Evolutionary conservation across 1,140 invertebrate species (phyloP).

Genomic region (Pogonus chalceus): DNA sequence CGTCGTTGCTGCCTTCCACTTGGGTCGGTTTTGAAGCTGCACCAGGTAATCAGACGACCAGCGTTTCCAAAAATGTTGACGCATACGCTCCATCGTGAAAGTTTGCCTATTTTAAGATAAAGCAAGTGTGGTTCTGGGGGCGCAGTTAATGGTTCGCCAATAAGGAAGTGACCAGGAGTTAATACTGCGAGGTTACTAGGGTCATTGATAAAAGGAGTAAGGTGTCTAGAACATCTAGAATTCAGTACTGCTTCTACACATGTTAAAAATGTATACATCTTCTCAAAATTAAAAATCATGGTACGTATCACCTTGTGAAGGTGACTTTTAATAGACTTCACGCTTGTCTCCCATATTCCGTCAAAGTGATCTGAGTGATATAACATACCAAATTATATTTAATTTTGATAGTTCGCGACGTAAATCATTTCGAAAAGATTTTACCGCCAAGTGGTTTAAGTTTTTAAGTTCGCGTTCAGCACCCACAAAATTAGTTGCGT

Average conservation of each 20-base stretch:
- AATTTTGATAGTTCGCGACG: not conserved
- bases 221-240: too few species aligned
- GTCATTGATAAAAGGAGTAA: too few species aligned
- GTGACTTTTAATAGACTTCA: not conserved
- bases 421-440: not conserved
- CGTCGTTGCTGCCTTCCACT: constrained; percentile 16
- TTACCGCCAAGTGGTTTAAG: not conserved
- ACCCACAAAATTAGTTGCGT: constrained; percentile 24
- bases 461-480: constrained; percentile 10
- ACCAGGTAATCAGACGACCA: constrained; percentile 14
- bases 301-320: not conserved
- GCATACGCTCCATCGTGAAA: not conserved
- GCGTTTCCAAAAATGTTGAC: constrained; percentile 9
- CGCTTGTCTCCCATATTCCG: not conserved
- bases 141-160: constrained; percentile 13
- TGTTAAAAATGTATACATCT: not conserved
- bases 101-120: not conserved
- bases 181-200: constrained; percentile 11
- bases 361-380: not conserved
- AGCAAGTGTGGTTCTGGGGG: not conserved
- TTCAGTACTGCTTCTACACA: not conserved
- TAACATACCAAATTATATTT: not conserved
- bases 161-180: constrained; percentile 19
- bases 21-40: constrained; percentile 16
- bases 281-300: not conserved